A percentile compares a stretch with the other conserved stretches of the same genome.
Conservation (phyloP, 2,113 vertebrate species). For the Theristicus caerulescens region DNA sequence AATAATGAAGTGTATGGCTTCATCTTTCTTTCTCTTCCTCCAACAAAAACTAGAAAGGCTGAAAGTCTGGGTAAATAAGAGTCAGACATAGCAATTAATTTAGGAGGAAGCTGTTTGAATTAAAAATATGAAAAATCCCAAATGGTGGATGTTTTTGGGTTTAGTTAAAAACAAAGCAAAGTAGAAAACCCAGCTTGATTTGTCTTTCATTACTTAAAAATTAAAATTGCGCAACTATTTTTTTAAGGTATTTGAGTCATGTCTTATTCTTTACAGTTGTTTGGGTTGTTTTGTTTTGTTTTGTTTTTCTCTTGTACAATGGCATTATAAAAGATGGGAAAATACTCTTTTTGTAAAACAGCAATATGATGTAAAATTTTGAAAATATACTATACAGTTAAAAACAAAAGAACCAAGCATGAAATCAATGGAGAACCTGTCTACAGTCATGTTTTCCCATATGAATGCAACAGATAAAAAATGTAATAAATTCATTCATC, state of each 20-base stretch:
- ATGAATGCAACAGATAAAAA: slow-evolving; percentile 79
- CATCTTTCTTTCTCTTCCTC: not conserved
- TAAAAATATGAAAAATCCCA: not conserved
- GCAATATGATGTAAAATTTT: not conserved
- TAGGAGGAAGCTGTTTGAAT: not conserved
- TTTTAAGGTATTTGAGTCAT: not conserved
- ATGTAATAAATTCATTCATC: slow-evolving; percentile 84
- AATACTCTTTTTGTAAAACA: not conserved
- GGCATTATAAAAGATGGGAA: not conserved
- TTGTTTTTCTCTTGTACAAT: not conserved
- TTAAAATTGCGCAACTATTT: not conserved
- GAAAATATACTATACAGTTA: slow-evolving; percentile 1
- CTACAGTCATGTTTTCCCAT: slow-evolving; percentile 68
- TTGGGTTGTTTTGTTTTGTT: no score
- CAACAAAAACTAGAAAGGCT: not conserved
- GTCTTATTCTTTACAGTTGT: not conserved
- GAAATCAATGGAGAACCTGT: slow-evolving; percentile 67
- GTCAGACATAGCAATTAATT: not conserved
- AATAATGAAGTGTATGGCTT: not conserved
- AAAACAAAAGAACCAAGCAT: slow-evolving; percentile 59
- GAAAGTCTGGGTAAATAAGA: not conserved
- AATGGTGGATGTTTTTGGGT: not conserved
- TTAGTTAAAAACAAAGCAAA: not conserved
- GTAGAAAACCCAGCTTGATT: not conserved
- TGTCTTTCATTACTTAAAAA: not conserved